phyloP scores from a whole-genome alignment of 2,888 invertebrate genomes.

The Flabesymbios commensalis region DNA sequence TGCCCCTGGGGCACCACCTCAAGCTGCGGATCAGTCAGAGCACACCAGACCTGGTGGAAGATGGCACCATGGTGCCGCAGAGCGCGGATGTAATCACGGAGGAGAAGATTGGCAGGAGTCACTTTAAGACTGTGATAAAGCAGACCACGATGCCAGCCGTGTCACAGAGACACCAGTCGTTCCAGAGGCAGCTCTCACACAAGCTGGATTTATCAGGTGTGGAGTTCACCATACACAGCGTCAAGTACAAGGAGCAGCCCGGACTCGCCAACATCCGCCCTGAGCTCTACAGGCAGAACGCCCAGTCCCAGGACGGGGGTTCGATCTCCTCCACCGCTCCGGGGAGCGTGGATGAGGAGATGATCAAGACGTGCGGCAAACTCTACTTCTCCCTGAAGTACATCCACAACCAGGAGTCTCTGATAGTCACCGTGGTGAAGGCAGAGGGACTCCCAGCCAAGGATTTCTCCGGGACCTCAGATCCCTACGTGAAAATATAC shows the following conservation, averaged over 20 bases:
- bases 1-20: not conserved
- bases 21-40: slow-evolving; percentile 48
- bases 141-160: slow-evolving; percentile 83
- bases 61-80: slow-evolving; percentile 4
- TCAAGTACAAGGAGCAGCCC: slow-evolving; percentile 63
- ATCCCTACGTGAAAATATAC: slow-evolving; percentile 86
- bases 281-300: slow-evolving; percentile 64
- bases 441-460: slow-evolving; percentile 80
- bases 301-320: not conserved
- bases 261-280: slow-evolving; percentile 53
- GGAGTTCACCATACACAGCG: slow-evolving; percentile 70
- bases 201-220: slow-evolving; percentile 75
- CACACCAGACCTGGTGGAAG: slow-evolving; percentile 48
- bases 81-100: slow-evolving; percentile 5
- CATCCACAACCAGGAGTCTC: slow-evolving; percentile 78
- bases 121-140: slow-evolving; percentile 68
- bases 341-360: not conserved
- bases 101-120: slow-evolving; percentile 29
- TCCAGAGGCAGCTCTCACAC: slow-evolving; percentile 80
- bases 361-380: slow-evolving; percentile 14
- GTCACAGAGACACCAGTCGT: slow-evolving; percentile 79
- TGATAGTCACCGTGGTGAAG: slow-evolving; percentile 76
- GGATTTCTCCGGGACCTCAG: slow-evolving; percentile 82
- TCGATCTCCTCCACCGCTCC: not conserved
- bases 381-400: slow-evolving; percentile 76